Conservation (phyloP, 2,888 invertebrate species). For the Parnassius apollo region DNA sequence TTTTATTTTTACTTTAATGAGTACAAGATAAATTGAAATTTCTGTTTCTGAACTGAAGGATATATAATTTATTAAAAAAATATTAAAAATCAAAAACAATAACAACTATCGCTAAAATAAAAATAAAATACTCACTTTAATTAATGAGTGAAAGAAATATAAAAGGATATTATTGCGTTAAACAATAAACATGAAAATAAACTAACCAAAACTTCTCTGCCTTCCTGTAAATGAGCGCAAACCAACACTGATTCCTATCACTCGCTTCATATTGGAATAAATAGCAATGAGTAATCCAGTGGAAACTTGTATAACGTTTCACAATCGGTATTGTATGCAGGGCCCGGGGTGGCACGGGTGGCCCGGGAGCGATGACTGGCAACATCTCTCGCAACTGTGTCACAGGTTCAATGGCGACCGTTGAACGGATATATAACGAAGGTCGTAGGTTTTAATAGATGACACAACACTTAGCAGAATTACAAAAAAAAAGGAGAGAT, state of each 20-base stretch:
- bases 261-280: background rate
- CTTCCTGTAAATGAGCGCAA: background rate
- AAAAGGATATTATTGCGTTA: too few relatives aligned
- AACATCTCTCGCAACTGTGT: slow-evolving; percentile 15
- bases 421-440: slow-evolving; percentile 11
- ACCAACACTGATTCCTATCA: background rate
- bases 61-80: too few relatives aligned
- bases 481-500: too few relatives aligned
- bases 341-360: too few relatives aligned
- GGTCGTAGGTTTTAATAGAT: slow-evolving; percentile 8
- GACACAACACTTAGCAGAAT: too few relatives aligned
- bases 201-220: background rate
- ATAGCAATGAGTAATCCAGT: slow-evolving; percentile 10
- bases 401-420: slow-evolving; percentile 25
- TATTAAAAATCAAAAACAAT: too few relatives aligned
- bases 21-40: too few relatives aligned
- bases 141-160: too few relatives aligned
- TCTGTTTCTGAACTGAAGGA: too few relatives aligned
- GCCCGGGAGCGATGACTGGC: slow-evolving; percentile 13
- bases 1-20: too few relatives aligned
- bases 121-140: too few relatives aligned
- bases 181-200: background rate
- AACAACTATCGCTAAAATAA: too few relatives aligned
- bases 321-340: slow-evolving; percentile 16
- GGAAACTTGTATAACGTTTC: slow-evolving; percentile 7